phyloP scores from a whole-genome alignment of 2,113 vertebrate genomes.

The Rhinichthys klamathensis region DNA sequence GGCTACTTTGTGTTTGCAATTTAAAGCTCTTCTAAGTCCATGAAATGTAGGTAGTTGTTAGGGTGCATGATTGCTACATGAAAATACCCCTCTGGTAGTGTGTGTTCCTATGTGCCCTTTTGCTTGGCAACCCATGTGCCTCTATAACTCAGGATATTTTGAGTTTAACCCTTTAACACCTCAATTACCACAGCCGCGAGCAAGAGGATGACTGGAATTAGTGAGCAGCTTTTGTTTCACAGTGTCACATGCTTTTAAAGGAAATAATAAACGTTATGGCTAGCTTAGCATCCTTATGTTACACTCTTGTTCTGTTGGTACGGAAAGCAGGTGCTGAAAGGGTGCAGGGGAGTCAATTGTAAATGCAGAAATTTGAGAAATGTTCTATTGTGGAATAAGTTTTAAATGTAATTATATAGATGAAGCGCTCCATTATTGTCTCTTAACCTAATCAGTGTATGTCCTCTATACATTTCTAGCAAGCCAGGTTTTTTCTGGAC shows the following conservation, averaged over 20 bases:
- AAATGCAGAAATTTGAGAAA: background rate
- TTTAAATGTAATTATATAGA: background rate
- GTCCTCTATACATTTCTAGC: background rate
- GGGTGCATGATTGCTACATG: background rate
- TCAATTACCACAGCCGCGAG: constrained; percentile 20
- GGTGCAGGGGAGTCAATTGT: background rate
- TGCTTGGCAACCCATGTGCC: constrained; percentile 21
- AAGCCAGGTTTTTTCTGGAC: background rate
- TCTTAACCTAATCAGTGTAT: background rate
- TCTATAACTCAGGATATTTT: constrained; percentile 25
- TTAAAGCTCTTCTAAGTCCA: constrained; percentile 56
- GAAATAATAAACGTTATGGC: constrained; percentile 55
- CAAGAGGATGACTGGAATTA: constrained; percentile 32
- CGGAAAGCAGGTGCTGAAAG: constrained; percentile 51
- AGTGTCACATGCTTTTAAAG: constrained; percentile 55
- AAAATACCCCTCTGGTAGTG: constrained; percentile 22
- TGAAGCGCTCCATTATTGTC: background rate
- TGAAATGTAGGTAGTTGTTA: constrained; percentile 60
- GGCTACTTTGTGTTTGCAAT: constrained; percentile 30
- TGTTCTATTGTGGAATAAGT: background rate
- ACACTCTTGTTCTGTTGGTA: constrained; percentile 42
- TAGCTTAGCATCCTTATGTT: constrained; percentile 49
- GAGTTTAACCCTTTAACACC: constrained; percentile 43
- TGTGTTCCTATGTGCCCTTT: constrained; percentile 23
- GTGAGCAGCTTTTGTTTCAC: constrained; percentile 50